Evolutionary conservation across 2,797 vertebrate genomes (phyloP), one percentile per base, ranked within the genome.

Genomic region (Poliocrania exsul): DNA sequence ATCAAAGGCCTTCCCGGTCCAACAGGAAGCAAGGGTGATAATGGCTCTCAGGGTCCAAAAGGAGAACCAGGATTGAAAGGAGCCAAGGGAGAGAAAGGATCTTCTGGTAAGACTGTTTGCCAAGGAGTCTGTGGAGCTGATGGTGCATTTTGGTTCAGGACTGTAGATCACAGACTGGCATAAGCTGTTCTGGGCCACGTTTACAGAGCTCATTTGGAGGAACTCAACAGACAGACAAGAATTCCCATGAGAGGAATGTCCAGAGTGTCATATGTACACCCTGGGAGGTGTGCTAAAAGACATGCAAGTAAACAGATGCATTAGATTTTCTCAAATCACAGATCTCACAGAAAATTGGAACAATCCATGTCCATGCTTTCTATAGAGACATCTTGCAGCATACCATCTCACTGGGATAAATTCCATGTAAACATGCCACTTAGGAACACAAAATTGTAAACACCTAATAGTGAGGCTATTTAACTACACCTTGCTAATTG

Each of bases 21-120:
- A 56, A 96, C 95, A 91, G 96, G 96, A 95, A 56, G 35, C 78
- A 94, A 86, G n/a, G 92, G 95, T 37, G 91, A 93, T 69, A 4
- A 3, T 25, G 94, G 94, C 16, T 11, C 2, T 16, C 35, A 1
- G 3, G 97, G 97, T 56, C 57, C 10, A 42, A 96, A 96, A 90
- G 97, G 97, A 50, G 67, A 74, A 14, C 86, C 60, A 1, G 97
- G 97, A 88, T 12, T 16, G 11, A 97, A 96, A 82, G 98, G 98
- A 88, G 75, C 3, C 53, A 93, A 31, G 1, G 98, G 97, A 74
- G 42, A 29, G 1, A 5, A 0, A 5, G 97, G 97, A 35, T 11
- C 0, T 9, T 2, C 9, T 60, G 97, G 97, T 96, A 88, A 96
- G 86, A 51, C 25, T 77, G 47, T 71, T 86, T 89, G 29, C 19